phyloP scores from a whole-genome alignment of 92 coral and sea anemone genomes.

The Zoanthus solanderi region DNA sequence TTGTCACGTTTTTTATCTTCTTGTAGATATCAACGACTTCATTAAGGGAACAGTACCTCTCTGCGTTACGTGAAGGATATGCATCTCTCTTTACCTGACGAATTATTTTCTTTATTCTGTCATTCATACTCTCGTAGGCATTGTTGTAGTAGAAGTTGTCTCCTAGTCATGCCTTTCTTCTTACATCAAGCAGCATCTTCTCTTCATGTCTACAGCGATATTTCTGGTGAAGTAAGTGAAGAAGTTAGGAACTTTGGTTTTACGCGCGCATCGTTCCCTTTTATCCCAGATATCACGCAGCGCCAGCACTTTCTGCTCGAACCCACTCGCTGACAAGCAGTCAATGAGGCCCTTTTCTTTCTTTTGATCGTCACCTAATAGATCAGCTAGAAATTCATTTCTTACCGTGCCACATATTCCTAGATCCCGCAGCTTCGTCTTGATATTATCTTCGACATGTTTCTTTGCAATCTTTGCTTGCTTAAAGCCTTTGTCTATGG shows the following conservation, averaged over 20 bases:
- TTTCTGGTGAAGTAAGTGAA: too few relatives aligned
- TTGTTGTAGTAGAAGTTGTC: too few relatives aligned
- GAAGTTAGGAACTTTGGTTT: too few relatives aligned
- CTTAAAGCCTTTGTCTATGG: too few relatives aligned
- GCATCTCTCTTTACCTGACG: constrained; percentile 1
- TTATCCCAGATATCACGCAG: neutral
- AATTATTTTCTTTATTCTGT: neutral
- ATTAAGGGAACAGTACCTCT: neutral
- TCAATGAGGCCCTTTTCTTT: neutral
- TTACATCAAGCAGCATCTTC: neutral
- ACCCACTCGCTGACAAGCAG: neutral
- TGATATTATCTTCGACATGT: too few relatives aligned
- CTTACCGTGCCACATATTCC: too few relatives aligned
- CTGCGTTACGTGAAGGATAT: constrained; percentile 9
- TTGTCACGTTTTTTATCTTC: neutral
- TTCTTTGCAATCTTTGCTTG: too few relatives aligned
- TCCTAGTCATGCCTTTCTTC: neutral
- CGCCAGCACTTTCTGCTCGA: constrained; percentile 1
- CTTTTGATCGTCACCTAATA: too few relatives aligned
- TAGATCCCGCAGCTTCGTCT: too few relatives aligned
- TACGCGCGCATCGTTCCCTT: too few relatives aligned
- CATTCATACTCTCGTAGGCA: neutral
- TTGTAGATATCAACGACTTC: constrained; percentile 13
- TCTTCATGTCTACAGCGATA: neutral
- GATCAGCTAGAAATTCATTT: too few relatives aligned